These are phyloP conservation scores for Sebastes taczanowskii DNA, from an alignment of 2,797 vertebrate species.

Conservation along the genomic window DNA sequence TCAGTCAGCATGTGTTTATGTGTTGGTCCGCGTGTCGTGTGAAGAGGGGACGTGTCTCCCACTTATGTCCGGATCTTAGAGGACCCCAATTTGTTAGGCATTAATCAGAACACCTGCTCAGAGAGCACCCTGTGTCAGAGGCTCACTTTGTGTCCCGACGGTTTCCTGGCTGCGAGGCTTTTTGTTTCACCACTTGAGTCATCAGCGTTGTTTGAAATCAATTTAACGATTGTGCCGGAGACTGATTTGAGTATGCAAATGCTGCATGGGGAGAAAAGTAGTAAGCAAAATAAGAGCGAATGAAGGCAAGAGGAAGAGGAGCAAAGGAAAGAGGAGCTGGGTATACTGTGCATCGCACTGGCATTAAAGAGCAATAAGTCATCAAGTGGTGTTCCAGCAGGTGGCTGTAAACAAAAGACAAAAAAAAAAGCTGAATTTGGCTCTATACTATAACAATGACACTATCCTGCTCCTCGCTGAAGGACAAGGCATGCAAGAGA, in stretches of 20 bases:
- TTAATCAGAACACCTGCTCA: slow-evolving; percentile 85
- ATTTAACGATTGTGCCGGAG: slow-evolving; percentile 76
- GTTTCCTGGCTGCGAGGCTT: slow-evolving; percentile 50
- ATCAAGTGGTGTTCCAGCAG: slow-evolving; percentile 68
- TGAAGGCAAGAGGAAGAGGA: slow-evolving; percentile 12
- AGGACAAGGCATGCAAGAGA: slow-evolving; percentile 61
- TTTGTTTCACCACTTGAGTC: slow-evolving; percentile 83
- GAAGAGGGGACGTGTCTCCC: slow-evolving; percentile 68
- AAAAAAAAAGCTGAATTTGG: slow-evolving; percentile 32
- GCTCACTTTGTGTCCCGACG: slow-evolving; percentile 66
- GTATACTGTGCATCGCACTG: slow-evolving; percentile 51
- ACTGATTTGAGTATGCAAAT: slow-evolving; percentile 85
- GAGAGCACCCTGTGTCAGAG: slow-evolving; percentile 62
- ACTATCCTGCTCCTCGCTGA: slow-evolving; percentile 51
- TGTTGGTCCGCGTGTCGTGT: slow-evolving; percentile 57
- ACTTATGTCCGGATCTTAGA: slow-evolving; percentile 76
- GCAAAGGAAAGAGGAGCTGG: slow-evolving; percentile 1
- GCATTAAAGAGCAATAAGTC: slow-evolving; percentile 70
- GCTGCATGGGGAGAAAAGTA: slow-evolving; percentile 29
- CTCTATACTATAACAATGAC: slow-evolving; percentile 56
- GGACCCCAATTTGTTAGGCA: slow-evolving; percentile 79
- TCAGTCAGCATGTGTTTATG: slow-evolving; percentile 62
- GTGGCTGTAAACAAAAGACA: slow-evolving; percentile 48
- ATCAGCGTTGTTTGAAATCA: slow-evolving; percentile 83
- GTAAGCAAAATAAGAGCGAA: slow-evolving; percentile 19